These are phyloP conservation scores for Drosophila meridiana DNA, from an alignment of 2,888 invertebrate species.

Conservation along the genomic window DNA sequence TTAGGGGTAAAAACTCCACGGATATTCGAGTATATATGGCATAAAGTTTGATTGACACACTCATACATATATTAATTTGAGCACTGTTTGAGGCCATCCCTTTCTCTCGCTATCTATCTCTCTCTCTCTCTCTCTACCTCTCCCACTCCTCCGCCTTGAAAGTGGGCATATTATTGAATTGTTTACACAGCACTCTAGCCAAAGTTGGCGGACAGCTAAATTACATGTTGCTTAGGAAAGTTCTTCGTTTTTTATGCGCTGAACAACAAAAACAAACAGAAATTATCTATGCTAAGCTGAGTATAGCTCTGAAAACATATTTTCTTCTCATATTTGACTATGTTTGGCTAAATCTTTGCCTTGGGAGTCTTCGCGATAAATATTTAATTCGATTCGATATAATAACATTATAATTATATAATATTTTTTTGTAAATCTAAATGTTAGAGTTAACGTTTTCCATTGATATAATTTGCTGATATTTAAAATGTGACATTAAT, in stretches of 20 bases:
- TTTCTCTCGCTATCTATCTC: neutral
- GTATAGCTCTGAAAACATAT: neutral
- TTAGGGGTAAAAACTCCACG: conserved; percentile 33
- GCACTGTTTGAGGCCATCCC: conserved; percentile 2
- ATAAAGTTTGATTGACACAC: conserved; percentile 49
- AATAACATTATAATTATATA: neutral
- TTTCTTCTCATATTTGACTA: neutral
- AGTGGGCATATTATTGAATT: conserved; percentile 14
- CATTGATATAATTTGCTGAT: neutral
- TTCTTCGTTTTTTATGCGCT: neutral
- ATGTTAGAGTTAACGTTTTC: no score
- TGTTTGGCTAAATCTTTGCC: neutral
- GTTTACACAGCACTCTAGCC: conserved; percentile 2
- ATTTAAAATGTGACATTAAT: no score
- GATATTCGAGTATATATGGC: conserved; percentile 3
- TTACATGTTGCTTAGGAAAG: neutral
- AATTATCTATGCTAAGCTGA: neutral
- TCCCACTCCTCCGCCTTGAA: neutral
- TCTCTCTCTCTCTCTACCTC: no score
- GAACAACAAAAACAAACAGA: neutral
- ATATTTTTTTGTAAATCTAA: no score
- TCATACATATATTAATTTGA: conserved; percentile 5
- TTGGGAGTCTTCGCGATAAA: neutral
- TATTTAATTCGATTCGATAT: neutral
- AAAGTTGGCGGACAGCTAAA: neutral